A percentile compares a stretch with the other conserved stretches of the same genome.
Conservation (phyloP, 2,888 invertebrate genomes). For the Gastracanthus pulcherrimus region DNA sequence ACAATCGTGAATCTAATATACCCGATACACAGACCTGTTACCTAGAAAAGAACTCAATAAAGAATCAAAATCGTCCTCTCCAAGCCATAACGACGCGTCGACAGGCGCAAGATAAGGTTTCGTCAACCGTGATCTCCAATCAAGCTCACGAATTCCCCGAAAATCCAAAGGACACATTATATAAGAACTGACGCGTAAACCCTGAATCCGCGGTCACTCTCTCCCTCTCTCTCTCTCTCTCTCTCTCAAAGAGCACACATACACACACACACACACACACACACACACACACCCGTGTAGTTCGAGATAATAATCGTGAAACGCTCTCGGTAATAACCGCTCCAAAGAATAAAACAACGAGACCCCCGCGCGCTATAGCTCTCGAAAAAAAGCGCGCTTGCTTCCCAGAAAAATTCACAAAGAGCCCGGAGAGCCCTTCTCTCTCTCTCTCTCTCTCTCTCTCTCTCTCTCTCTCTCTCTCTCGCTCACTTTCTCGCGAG, state of each 20-base stretch:
- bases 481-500: too few relatives aligned
- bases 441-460: too few relatives aligned
- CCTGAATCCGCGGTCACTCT: not conserved
- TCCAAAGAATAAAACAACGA: not conserved
- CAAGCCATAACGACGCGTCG: not conserved
- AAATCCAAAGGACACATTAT: slow-evolving; percentile 6
- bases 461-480: too few relatives aligned
- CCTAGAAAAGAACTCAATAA: too few relatives aligned
- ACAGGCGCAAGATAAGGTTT: not conserved
- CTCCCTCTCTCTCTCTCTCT: too few relatives aligned
- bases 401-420: slow-evolving; percentile 40
- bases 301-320: slow-evolving; percentile 15
- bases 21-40: too few relatives aligned
- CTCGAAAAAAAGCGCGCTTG: not conserved
- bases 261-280: too few relatives aligned
- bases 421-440: too few relatives aligned
- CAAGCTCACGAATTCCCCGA: not conserved
- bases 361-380: not conserved
- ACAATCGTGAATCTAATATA: too few relatives aligned
- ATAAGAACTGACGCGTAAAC: slow-evolving; percentile 22
- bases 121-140: not conserved
- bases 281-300: not conserved
- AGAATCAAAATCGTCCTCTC: not conserved
- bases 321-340: slow-evolving; percentile 1
- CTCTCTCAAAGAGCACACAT: too few relatives aligned